Evolutionary conservation across 2,888 invertebrate species (phyloP), one percentile per base, ranked within the genome.

Genomic region (Oasisia sp.): DNA sequence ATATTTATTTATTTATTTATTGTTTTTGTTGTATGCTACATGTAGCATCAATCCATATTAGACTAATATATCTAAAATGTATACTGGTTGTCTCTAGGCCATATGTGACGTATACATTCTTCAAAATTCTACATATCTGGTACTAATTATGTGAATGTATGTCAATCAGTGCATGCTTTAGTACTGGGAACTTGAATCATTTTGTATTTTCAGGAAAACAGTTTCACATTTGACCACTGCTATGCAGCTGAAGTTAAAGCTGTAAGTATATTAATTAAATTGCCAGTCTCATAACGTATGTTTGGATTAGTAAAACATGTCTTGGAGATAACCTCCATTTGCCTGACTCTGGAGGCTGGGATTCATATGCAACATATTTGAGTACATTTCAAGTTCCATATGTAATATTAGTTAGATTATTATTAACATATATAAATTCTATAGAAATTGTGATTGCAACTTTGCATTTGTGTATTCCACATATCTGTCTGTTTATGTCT

Each of bases 181-280:
- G 56, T 74, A 74, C 27, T 92, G 14, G 9, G 12, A 7, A 38
- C 38, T 8, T 58, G 50, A 11, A 19, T n/a, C 38, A 74, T 27
- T 74, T 93, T 91, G 38, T 93, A 92, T 92, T 94, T 94, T 27
- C 93, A 95, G 95, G 95, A 95, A 89, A 95, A 95, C 90, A 94
- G 94, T 45, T 95, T 94, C 92, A 94, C 94, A 45, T 94, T 95
- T 93, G 95, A 96, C 94, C 94, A 94, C 14, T 94, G 94, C 0
- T 96, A 94, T 93, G 94, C 94, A 27, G 92, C 94, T 38, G 95
- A 95, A 38, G 92, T 92, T n/a, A 95, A 93, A 92, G 94, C 95
- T 94, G 95, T 95, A 94, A 95, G 95, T 93, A 92, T 44, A 58
- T 56, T 32, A 11, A 74, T 74, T 19, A 27, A 74, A 19, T 27